phyloP scores from a whole-genome alignment of 2,797 vertebrate genomes.

The Dendrocincla fuliginosa region DNA sequence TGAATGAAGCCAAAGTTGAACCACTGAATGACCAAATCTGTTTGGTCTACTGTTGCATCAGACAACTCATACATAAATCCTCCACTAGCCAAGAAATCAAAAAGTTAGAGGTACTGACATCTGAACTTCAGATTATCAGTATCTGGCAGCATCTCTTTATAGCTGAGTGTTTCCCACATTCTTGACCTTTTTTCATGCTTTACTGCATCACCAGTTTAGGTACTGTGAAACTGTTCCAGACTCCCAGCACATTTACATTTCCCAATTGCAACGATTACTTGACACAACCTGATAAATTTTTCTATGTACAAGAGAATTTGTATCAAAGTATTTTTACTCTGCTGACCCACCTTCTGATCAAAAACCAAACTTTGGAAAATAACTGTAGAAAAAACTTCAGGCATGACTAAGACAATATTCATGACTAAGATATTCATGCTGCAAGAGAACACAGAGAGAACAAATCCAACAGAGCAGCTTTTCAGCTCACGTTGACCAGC shows the following conservation, averaged over 20 bases:
- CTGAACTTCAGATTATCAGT: neutral
- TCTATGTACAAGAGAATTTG: neutral
- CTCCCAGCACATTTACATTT: neutral
- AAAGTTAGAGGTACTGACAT: neutral
- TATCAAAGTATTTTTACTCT: neutral
- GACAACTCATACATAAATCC: neutral
- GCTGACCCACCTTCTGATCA: neutral
- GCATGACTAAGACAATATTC: neutral
- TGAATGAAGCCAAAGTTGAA: neutral
- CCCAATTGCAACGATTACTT: neutral
- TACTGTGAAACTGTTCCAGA: neutral
- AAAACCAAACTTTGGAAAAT: neutral
- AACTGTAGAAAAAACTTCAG: neutral
- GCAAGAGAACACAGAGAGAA: neutral
- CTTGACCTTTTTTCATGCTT: neutral
- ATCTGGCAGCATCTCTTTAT: neutral
- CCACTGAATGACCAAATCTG: neutral
- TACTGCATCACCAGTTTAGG: neutral
- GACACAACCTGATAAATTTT: neutral
- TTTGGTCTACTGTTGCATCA: neutral
- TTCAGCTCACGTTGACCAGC: neutral
- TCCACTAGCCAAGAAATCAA: neutral
- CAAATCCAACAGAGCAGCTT: neutral
- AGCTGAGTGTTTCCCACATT: neutral
- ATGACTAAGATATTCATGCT: neutral